Conservation (phyloP, 1,140 invertebrate genomes). For the Sarcophaga peregrina region DNA sequence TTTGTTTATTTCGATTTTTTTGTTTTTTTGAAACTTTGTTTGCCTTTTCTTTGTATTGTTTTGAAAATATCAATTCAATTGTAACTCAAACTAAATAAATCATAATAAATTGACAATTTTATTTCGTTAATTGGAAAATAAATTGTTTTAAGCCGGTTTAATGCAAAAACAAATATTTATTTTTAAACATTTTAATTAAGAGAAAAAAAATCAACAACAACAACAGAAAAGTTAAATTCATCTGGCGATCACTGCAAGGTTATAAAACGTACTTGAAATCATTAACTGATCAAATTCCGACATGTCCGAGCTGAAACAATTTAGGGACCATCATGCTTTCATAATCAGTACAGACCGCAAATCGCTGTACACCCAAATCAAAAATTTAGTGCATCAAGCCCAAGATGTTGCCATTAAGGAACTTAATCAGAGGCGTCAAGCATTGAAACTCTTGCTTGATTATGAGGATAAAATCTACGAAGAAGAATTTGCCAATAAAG, state of each 20-base stretch:
- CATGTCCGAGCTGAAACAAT: conserved; percentile 6
- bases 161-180: background rate
- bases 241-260: background rate
- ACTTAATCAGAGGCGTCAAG: conserved; percentile 49
- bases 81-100: background rate
- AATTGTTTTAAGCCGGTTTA: background rate
- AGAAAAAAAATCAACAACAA: too few relatives aligned
- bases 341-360: conserved; percentile 57
- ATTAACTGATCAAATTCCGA: background rate
- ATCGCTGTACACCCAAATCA: conserved; percentile 56
- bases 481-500: conserved; percentile 58
- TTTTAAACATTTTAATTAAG: background rate
- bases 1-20: too few relatives aligned
- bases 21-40: too few relatives aligned
- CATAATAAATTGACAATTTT: conserved; percentile 22
- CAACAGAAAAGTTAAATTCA: background rate
- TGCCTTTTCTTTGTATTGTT: too few relatives aligned
- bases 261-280: too few relatives aligned
- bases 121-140: conserved; percentile 14
- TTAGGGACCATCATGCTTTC: conserved; percentile 55
- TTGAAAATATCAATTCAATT: too few relatives aligned
- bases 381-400: conserved; percentile 54
- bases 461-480: conserved; percentile 57
- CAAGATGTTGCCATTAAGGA: conserved; percentile 50
- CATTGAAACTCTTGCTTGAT: conserved; percentile 53